Conservation (phyloP, 1,140 invertebrate genomes). For the Pseudomyrmex sp. region DNA sequence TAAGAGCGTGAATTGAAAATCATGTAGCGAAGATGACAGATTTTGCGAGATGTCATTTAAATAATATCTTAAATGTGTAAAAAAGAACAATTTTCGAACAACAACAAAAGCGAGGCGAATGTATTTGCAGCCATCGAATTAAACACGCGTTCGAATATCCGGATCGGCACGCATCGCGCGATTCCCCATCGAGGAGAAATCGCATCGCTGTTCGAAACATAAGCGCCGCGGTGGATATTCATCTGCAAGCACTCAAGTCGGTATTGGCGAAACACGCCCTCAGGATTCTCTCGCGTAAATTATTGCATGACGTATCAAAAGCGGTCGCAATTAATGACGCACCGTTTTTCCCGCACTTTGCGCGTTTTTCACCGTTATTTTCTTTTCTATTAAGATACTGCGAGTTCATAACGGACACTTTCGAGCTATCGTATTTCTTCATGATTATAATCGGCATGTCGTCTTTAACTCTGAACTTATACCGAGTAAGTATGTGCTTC, state of each 20-base stretch:
- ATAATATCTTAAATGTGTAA: no score
- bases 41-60: no score
- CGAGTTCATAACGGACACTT: neutral
- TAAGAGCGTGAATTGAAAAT: neutral
- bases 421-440: neutral
- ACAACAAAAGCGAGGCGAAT: neutral
- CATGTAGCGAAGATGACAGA: neutral
- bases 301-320: neutral
- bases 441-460: neutral
- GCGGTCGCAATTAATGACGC: no score
- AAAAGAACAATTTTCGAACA: neutral
- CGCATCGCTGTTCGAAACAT: neutral
- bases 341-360: no score
- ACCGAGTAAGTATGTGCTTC: constrained; percentile 7
- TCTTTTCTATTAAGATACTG: constrained; percentile 10
- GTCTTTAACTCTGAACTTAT: constrained; percentile 27
- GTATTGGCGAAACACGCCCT: constrained; percentile 3
- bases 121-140: constrained; percentile 20
- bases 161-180: neutral
- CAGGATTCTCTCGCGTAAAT: neutral
- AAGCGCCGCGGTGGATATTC: constrained; percentile 16
- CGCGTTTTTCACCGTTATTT: neutral
- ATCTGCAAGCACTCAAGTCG: constrained; percentile 2
- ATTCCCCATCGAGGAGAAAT: neutral
- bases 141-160: neutral